Evolutionary conservation across 2,888 invertebrate genomes (phyloP).

Genomic region (Subacronicta megacephala): DNA sequence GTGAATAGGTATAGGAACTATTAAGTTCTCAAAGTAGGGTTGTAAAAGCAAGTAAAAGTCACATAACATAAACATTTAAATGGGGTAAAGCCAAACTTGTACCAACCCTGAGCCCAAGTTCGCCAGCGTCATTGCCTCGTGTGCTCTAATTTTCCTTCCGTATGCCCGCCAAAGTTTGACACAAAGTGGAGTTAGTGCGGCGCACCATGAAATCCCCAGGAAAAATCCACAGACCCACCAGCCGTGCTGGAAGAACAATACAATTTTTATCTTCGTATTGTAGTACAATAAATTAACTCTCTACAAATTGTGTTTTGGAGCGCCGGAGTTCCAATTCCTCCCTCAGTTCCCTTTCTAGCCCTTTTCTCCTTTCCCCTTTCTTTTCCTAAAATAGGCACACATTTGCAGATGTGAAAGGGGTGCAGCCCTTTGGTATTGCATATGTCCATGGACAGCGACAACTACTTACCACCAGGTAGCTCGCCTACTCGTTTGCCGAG

Average conservation of each 20-base stretch:
- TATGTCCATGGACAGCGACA: too few species aligned
- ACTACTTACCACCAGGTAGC: too few species aligned
- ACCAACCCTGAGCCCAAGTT: conserved; percentile 71
- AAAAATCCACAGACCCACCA: conserved; percentile 92
- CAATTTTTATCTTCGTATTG: not conserved
- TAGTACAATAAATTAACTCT: too few species aligned
- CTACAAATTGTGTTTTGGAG: too few species aligned
- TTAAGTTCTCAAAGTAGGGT: not conserved
- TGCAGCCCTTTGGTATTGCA: too few species aligned
- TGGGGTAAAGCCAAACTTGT: conserved; percentile 22
- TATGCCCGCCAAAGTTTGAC: conserved; percentile 88
- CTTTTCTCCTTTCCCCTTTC: too few species aligned
- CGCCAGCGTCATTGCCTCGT: conserved; percentile 73
- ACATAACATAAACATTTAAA: conserved; percentile 18
- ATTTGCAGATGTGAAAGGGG: too few species aligned
- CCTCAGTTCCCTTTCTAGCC: too few species aligned
- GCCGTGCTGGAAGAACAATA: conserved; percentile 87
- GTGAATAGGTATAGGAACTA: not conserved
- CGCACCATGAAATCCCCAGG: conserved; percentile 89
- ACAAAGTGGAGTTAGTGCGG: conserved; percentile 89
- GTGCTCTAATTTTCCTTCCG: conserved; percentile 81
- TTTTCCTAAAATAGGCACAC: too few species aligned
- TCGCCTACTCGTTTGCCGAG: too few species aligned
- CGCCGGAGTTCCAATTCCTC: too few species aligned
- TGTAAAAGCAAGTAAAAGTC: conserved; percentile 9